Evolutionary conservation across 1,140 invertebrate species (phyloP).

Genomic region (Lordiphosa mommai): DNA sequence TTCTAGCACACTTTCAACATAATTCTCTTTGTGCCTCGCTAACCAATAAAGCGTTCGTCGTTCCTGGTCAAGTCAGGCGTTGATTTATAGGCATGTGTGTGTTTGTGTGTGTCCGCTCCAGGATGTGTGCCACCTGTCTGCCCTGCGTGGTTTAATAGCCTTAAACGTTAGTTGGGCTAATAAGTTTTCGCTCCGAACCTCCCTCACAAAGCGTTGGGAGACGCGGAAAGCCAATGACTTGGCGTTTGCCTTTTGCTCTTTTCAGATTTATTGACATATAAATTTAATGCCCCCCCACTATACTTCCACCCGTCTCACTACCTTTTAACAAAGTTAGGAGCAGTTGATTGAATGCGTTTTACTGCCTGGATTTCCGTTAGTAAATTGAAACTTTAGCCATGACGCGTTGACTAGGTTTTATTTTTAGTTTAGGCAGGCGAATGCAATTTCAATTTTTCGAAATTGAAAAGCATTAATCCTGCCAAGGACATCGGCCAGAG

Average conservation of each 20-base stretch:
- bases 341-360: conserved; percentile 73
- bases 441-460: conserved; percentile 30
- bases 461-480: not conserved
- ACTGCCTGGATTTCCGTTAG: conserved; percentile 74
- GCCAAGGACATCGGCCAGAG: not conserved
- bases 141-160: conserved; percentile 41
- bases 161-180: conserved; percentile 54
- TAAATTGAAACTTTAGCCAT: conserved; percentile 55
- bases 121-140: conserved; percentile 4
- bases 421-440: conserved; percentile 29
- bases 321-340: conserved; percentile 52
- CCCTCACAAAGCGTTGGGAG: conserved; percentile 19
- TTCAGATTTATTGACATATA: conserved; percentile 75
- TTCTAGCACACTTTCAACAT: conserved; percentile 10
- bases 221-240: conserved; percentile 46
- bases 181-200: conserved; percentile 42
- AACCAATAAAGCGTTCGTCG: conserved; percentile 19
- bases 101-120: not conserved
- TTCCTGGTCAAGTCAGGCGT: conserved; percentile 32
- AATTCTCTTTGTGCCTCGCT: not conserved
- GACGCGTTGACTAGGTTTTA: conserved; percentile 7
- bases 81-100: conserved; percentile 46
- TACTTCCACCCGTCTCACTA: not conserved
- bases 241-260: conserved; percentile 66
- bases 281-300: conserved; percentile 58